Evolutionary conservation across 2,888 invertebrate genomes (phyloP), one percentile per base, ranked within the genome.

Genomic region (Aradus depressus): DNA sequence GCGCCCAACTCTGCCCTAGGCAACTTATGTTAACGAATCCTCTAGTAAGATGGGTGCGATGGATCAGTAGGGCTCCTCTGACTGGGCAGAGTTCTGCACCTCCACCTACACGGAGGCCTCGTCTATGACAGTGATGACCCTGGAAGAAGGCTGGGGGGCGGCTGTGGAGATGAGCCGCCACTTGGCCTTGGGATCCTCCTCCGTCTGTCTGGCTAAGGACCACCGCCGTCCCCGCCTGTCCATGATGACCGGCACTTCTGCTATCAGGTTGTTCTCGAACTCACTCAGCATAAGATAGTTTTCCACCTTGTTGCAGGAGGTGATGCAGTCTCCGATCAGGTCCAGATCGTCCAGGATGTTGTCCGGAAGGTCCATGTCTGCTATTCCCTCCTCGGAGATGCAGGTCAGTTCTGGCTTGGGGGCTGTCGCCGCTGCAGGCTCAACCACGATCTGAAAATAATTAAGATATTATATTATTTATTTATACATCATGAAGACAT

Each of bases 221-320:
- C 83, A 84, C 41, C 82, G 74, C 38, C 84, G 70, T 12, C 78
- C 79, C 56, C 79, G 79, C 37, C 81, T 74, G 65, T 84, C 84
- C 68, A 80, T 75, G 62, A 83, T 71, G 61, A 79, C 79, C 18
- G 84, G 84, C 70, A 82, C 74, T 66, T 84, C 84, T 2, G 84
- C 83, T 63, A 83, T 84, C 53, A 86, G 70, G 67, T 86, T 86
- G 70, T 86, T 86, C 66, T 87, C 86, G 67, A 84, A 86, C 67
- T 87, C 87, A 62, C 84, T 84, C 58, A 86, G 74, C 84, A 87
- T 85, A 62, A 87, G 71, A 66, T 84, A 86, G 70, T 86, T 85
- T 67, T 87, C 86, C 58, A 86, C 81, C 75, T 85, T 85, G 71
- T 85, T 84, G 69, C 85, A 86, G 57, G 84, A 84, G 60, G 85